Base-by-base conservation (phyloP, 2,113 vertebrate species). In the Oenanthe oenanthe region DNA sequence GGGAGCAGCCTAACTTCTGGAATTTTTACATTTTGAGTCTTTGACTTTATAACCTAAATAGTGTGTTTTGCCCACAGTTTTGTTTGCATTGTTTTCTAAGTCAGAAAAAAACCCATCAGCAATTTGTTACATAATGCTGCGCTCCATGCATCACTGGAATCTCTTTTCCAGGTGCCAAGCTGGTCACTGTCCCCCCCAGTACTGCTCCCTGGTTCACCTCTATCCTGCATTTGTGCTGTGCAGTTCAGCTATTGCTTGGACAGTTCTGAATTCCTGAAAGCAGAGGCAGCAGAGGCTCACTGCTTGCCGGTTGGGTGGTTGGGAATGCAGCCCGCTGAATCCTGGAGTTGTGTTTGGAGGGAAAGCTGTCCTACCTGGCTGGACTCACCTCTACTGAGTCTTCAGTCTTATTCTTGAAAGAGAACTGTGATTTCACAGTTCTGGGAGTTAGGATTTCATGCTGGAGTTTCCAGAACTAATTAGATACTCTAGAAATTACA, bases 111-210 rank as follows among this genome's bases (percentile, higher is more conserved):
- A 42, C 36, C 32, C 36, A 26, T 8, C 14, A 45, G 50, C 31
- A 61, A 3, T 65, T 77, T 72, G 25, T 85, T 51, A 16, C 4
- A 0, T 45, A 67, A 40, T 81, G 8, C 17, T 1, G 18, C 1
- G 0, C 51, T n/a, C 40, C 4, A 1, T 25, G 7, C 36, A 28
- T 45, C 19, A 0, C 57, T 54, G 17, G 36, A 62, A 38, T 38
- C 22, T 36, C 32, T 47, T 29, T 48, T 25, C 29, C 21, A 38
- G 81, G 51, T 58, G 31, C 42, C 1, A 20, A 19, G 29, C 36
- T 50, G 28, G n/a, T 57, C 8, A 3, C 28, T 67, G 0, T 80
- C 88, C 31, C 22, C 5, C 47, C 10, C 29, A 43, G 0, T 0
- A 10, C 22, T 1, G 0, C 28, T 88, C 34, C 21, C 32, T 79